Evolutionary conservation across 30 jellyfish, hydroid and myxozoan species (phyloP).

Genomic region (Aurelia aurita): DNA sequence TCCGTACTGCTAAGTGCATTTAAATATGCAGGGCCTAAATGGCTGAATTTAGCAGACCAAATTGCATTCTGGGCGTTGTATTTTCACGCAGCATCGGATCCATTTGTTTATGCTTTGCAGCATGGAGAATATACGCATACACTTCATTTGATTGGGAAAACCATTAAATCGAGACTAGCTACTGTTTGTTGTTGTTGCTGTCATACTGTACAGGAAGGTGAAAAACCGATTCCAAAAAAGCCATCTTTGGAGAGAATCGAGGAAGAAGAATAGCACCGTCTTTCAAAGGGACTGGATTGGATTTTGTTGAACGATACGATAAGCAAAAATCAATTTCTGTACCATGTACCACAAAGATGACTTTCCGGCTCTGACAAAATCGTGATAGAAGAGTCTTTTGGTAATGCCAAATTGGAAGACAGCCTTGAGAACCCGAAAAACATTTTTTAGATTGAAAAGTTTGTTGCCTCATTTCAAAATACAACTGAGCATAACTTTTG

Average conservation of each 20-base stretch:
- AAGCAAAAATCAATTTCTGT: no score
- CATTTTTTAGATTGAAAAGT: no score
- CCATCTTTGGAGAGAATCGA: slow-evolving; percentile 32
- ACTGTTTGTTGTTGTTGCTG: slow-evolving; percentile 61
- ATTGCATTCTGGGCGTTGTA: slow-evolving; percentile 82
- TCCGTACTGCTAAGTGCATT: slow-evolving; percentile 24
- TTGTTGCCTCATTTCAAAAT: no score
- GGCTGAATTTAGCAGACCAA: slow-evolving; percentile 65
- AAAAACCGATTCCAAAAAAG: slow-evolving; percentile 7
- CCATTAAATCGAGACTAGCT: slow-evolving; percentile 32
- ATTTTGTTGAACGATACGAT: background rate
- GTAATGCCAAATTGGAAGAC: no score
- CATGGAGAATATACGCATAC: slow-evolving; percentile 70
- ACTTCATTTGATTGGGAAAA: slow-evolving; percentile 17
- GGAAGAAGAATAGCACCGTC: slow-evolving; percentile 16
- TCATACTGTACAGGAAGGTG: slow-evolving; percentile 33
- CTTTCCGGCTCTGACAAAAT: no score
- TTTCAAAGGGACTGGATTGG: background rate
- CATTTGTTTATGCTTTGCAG: slow-evolving; percentile 76
- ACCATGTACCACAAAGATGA: no score
- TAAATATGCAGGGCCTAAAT: slow-evolving; percentile 18
- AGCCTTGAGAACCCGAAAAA: no score
- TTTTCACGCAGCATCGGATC: slow-evolving; percentile 85
- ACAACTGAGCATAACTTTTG: no score
- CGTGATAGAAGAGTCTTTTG: no score